Evolutionary conservation across 2,797 vertebrate genomes (phyloP).

Genomic region (Crocodylus rhombifer): DNA sequence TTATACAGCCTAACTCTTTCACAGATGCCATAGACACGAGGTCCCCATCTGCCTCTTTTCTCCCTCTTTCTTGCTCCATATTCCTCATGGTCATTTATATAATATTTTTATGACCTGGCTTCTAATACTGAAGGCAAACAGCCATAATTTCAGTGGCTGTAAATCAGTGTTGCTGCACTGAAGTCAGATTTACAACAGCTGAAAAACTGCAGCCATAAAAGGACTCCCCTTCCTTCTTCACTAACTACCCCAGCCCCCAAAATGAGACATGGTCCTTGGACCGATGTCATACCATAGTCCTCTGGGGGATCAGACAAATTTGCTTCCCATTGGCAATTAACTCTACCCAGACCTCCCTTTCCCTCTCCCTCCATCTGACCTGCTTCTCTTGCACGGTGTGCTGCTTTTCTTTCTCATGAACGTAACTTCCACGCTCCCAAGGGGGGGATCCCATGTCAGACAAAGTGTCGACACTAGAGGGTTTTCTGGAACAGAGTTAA

Average conservation of each 20-base stretch:
- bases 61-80: not conserved
- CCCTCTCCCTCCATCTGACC: not conserved
- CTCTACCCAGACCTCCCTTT: not conserved
- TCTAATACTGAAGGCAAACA: not conserved
- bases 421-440: accelerated
- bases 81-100: not conserved
- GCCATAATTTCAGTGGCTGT: not conserved
- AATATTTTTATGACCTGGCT: not conserved
- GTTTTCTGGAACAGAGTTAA: not conserved
- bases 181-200: not conserved
- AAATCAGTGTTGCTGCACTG: not conserved
- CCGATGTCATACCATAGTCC: not conserved
- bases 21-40: not conserved
- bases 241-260: not conserved
- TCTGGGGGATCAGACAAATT: accelerated
- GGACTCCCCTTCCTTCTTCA: not conserved
- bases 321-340: not conserved
- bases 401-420: not conserved
- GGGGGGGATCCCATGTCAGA: not conserved
- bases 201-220: not conserved
- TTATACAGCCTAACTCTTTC: not conserved
- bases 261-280: not conserved
- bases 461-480: not conserved
- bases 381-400: not conserved
- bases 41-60: not conserved